Base-by-base conservation (phyloP, 2,113 vertebrate genomes). In the Glaucidium brasilianum region DNA sequence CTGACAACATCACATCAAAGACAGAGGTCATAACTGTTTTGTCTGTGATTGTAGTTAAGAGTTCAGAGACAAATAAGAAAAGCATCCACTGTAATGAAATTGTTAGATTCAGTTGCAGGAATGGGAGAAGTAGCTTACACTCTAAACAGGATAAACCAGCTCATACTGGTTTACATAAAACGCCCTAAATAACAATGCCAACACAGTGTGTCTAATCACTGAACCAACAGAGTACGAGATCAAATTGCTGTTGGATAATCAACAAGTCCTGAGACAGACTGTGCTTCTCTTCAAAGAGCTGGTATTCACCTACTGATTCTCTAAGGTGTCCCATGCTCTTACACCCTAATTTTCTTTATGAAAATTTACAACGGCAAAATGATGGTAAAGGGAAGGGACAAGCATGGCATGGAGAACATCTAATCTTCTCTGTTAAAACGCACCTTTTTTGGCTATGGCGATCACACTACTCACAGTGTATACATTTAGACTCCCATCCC, bases 81-180 rank as follows among this genome's bases (percentile, higher is more conserved):
- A 91, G 66, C 73, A 69, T 50, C 64, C 53, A 60, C 53, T 35
- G 34, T 15, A 78, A 75, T 34, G 14, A 73, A 92, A 87, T 77
- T 50, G 66, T 75, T 84, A 77, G 56, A 50, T 64, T 78, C 39
- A 66, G 66, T 37, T 81, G 79, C 4, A 10, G 71, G 49, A 95
- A 94, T 16, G 45, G 60, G 35, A 89, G 86, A 91, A 84, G 17
- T 18, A 52, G 60, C 66, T 94, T 78, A 56, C 19, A 73, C 77
- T 82, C 73, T 37, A 66, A 97, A 94, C 94, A 95, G 96, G 86
- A 95, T 88, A 94, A 95, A 97, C 95, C 87, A 96, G 94, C 80
- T 97, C 77, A 47, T 45, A 73, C 74, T 8, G 49, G 89, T 94
- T 97, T 85, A 95, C 32, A 73, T 78, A 89, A 91, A 96, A 78